Percentiles rank a stretch among this genome's conserved stretches.
Evolutionary conservation across 2,113 vertebrate species (phyloP).

Genomic region (Synodontis membranacea): DNA sequence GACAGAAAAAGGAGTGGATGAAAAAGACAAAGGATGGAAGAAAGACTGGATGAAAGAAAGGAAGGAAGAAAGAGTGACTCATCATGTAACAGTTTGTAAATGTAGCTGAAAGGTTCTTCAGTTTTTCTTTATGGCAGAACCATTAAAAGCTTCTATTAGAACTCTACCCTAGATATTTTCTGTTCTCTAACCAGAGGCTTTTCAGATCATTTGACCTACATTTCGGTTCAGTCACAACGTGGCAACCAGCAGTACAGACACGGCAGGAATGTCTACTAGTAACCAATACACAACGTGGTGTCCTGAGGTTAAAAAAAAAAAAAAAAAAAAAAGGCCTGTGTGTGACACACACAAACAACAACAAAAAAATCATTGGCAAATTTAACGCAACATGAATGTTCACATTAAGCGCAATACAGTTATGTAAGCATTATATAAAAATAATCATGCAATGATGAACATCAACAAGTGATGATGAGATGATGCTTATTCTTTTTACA

Average conservation of each 20-base stretch:
- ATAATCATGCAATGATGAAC: too few species aligned
- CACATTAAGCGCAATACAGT: too few species aligned
- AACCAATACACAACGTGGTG: neutral
- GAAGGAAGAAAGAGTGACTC: neutral
- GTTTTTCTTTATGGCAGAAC: neutral
- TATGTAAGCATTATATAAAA: too few species aligned
- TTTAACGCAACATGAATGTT: too few species aligned
- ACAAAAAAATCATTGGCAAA: too few species aligned
- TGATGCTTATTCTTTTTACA: too few species aligned
- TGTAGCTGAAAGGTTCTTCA: neutral
- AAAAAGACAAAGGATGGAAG: neutral
- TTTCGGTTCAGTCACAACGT: neutral
- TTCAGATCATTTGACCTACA: neutral
- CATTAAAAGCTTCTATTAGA: neutral
- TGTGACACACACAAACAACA: too few species aligned
- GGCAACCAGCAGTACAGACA: neutral
- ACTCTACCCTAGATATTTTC: neutral
- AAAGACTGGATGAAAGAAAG: too few species aligned
- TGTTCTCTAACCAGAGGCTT: neutral
- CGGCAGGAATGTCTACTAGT: neutral
- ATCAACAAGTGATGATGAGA: too few species aligned
- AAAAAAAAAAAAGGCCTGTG: too few species aligned
- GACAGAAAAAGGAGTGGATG: rapidly evolving
- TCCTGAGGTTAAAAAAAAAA: neutral
- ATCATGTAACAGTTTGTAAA: neutral